Evolutionary conservation across 2,888 invertebrate genomes (phyloP).

Genomic region (Corythucha ciliata): DNA sequence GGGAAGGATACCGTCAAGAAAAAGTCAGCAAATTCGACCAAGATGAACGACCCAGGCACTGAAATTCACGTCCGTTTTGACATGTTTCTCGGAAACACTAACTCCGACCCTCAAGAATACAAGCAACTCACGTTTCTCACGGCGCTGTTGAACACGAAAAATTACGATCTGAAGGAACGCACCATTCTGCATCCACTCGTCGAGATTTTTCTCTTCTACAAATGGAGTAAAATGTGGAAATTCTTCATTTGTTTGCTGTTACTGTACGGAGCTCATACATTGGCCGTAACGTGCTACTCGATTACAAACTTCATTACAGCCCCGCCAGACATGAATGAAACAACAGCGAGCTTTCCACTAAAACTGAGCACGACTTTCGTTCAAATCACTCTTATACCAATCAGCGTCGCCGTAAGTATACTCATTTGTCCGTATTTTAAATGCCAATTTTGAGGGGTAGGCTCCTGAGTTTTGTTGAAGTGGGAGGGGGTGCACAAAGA

Average conservation of each 20-base stretch:
- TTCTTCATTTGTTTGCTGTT: slow-evolving; percentile 48
- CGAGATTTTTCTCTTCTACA: slow-evolving; percentile 49
- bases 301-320: slow-evolving; percentile 15
- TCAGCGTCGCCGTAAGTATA: too few species aligned
- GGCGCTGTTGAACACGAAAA: slow-evolving; percentile 47
- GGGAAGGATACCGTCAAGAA: slow-evolving; percentile 41
- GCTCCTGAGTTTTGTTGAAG: too few species aligned
- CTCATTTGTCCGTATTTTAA: too few species aligned
- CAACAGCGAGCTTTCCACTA: too few species aligned
- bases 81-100: slow-evolving; percentile 37
- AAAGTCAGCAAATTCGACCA: too few species aligned
- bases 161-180: slow-evolving; percentile 44
- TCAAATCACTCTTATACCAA: too few species aligned
- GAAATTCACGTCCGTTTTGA: slow-evolving; percentile 47
- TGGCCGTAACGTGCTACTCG: slow-evolving; percentile 43
- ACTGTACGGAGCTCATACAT: slow-evolving; percentile 46
- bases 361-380: too few species aligned
- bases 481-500: too few species aligned
- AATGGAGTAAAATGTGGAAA: slow-evolving; percentile 49
- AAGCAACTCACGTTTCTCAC: slow-evolving; percentile 50
- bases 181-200: slow-evolving; percentile 49
- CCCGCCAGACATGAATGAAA: too few species aligned
- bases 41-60: slow-evolving; percentile 43
- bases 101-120: slow-evolving; percentile 22
- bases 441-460: too few species aligned